phyloP scores from a whole-genome alignment of 2,113 vertebrate genomes.

The Taurulus bubalis region DNA sequence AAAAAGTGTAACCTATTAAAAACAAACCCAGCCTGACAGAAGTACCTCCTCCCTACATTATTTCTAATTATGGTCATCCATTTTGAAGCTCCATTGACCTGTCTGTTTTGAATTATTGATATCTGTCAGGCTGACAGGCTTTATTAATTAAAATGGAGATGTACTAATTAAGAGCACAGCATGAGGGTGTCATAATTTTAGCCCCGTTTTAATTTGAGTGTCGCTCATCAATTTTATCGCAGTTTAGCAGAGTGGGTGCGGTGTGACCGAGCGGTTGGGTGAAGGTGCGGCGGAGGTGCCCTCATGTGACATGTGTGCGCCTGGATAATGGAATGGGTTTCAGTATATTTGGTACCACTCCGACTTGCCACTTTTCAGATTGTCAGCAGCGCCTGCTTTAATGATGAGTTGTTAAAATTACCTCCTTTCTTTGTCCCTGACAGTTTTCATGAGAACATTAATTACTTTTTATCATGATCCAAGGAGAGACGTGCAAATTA shows the following conservation, averaged over 20 bases:
- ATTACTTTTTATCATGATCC: slow-evolving; percentile 44
- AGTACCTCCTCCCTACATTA: slow-evolving; percentile 26
- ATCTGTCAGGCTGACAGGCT: slow-evolving; percentile 66
- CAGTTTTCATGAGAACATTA: slow-evolving; percentile 33
- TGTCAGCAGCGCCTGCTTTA: not conserved
- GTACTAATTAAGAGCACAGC: slow-evolving; percentile 76
- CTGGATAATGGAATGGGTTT: not conserved
- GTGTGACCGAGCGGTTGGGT: slow-evolving; percentile 5
- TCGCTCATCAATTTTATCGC: slow-evolving; percentile 73
- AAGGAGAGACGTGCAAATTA: slow-evolving; percentile 31
- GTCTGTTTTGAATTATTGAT: slow-evolving; percentile 77
- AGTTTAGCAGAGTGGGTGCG: slow-evolving; percentile 46
- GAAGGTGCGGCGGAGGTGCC: slow-evolving; percentile 18
- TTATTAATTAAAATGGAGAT: slow-evolving; percentile 83
- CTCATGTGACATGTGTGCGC: slow-evolving; percentile 19
- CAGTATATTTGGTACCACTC: not conserved
- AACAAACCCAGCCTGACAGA: slow-evolving; percentile 48
- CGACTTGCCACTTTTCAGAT: not conserved
- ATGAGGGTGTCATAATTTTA: slow-evolving; percentile 74
- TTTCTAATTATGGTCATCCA: slow-evolving; percentile 77
- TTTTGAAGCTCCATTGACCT: slow-evolving; percentile 65
- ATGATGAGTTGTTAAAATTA: slow-evolving; percentile 25
- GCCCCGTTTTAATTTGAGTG: slow-evolving; percentile 75
- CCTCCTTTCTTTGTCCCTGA: slow-evolving; percentile 30
- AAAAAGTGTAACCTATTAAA: slow-evolving; percentile 73